These are phyloP conservation scores for Euborellia annulipes DNA, from an alignment of 1,140 invertebrate species.

Conservation along the genomic window DNA sequence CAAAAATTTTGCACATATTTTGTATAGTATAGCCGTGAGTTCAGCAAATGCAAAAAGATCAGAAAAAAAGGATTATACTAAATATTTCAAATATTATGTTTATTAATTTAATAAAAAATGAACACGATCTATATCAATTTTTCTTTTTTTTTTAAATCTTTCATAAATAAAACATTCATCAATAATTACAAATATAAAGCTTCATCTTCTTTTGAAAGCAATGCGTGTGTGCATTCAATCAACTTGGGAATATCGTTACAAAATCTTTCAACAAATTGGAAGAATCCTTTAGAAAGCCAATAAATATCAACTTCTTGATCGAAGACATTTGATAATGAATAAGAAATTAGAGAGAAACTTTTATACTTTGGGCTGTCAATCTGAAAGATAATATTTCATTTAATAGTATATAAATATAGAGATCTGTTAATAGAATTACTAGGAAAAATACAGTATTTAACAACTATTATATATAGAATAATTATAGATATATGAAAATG, in stretches of 20 bases:
- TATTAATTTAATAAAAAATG: too few species aligned
- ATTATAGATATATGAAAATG: too few species aligned
- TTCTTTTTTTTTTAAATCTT: neutral
- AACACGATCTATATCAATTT: neutral
- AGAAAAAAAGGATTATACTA: too few species aligned
- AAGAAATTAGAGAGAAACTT: constrained; percentile 16
- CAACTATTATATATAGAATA: too few species aligned
- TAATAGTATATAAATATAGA: too few species aligned
- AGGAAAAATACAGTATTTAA: too few species aligned
- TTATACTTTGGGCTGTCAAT: constrained; percentile 2
- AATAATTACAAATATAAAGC: constrained; percentile 18
- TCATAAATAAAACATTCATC: neutral
- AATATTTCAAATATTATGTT: too few species aligned
- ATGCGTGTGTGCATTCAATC: constrained; percentile 16
- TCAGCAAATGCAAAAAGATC: too few species aligned
- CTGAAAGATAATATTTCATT: too few species aligned
- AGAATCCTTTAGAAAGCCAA: constrained; percentile 29
- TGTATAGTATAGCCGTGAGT: too few species aligned
- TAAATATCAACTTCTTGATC: constrained; percentile 26
- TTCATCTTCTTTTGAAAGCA: constrained; percentile 22
- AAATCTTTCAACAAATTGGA: constrained; percentile 19
- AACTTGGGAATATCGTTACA: constrained; percentile 14
- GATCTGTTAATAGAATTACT: too few species aligned
- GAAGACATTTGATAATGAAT: constrained; percentile 23
- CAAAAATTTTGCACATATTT: too few species aligned